Conservation (phyloP, 2,888 invertebrate species). For the Drosophila mulleri region DNA sequence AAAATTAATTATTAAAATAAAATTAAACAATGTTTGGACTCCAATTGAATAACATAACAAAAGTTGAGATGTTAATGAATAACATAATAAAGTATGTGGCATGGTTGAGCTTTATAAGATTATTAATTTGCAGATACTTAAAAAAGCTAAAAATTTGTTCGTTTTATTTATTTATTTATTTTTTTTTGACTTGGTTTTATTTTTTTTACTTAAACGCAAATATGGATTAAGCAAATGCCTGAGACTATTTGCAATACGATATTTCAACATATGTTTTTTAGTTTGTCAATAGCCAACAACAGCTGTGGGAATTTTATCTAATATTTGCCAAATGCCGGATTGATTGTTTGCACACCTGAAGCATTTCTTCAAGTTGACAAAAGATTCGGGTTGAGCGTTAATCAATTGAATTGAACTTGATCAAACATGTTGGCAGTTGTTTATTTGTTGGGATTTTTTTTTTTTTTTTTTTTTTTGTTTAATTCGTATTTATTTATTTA, state of each 20-base stretch:
- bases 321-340: neutral
- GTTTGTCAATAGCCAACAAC: neutral
- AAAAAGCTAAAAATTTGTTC: too few species aligned
- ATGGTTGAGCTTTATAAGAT: too few species aligned
- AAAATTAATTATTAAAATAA: too few species aligned
- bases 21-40: too few species aligned
- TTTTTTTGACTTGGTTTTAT: neutral
- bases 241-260: neutral
- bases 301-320: slow-evolving; percentile 5
- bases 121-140: too few species aligned
- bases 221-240: neutral
- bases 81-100: too few species aligned
- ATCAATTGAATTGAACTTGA: neutral
- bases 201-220: neutral
- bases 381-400: neutral
- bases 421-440: neutral
- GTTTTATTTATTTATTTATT: too few species aligned
- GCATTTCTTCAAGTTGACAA: neutral
- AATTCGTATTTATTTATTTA: too few species aligned
- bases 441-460: neutral
- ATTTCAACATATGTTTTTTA: neutral
- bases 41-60: too few species aligned
- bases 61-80: too few species aligned
- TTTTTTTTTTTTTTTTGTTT: too few species aligned
- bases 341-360: neutral